Evolutionary conservation across 2,797 vertebrate species (phyloP), one percentile per base, ranked within the genome.

Genomic region (Mastacembelus armatus): DNA sequence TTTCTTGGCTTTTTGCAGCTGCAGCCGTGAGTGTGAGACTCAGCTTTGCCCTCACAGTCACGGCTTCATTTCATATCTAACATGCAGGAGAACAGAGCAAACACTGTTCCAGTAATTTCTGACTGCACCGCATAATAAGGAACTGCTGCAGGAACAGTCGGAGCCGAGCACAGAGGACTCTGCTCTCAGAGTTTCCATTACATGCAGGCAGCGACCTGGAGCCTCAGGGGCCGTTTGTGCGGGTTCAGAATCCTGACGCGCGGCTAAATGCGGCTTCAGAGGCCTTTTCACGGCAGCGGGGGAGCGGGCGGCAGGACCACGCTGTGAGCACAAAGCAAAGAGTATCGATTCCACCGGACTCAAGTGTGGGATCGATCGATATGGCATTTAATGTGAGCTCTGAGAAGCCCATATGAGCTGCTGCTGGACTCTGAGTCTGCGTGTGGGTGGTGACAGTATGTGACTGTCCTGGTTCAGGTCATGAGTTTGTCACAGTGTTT

Each of bases 361-460:
- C 55, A 15, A 78, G 76, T 38, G 70, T 48, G 62, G 32, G 72
- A 84, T 86, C 84, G 51, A 83, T 83, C 39, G 45, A 16, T 27
- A 5, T 77, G 83, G 66, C 74, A 74, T 85, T 87, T 74, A 66
- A 78, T 56, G 78, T 42, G 81, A 85, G 71, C 54, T 66, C 50
- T 15, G 69, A 57, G 72, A 77, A 72, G 58, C 69, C 39, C 7
- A 5, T 10, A 47, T 16, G 42, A 62, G 66, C 75, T 49, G 62
- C 60, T 47, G 58, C 69, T 68, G 65, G 54, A 60, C 61, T 43
- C 1, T 26, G 36, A 36, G 44, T 16, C 18, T 48, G 19, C 7
- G 4, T 48, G 12, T 30, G 1, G 7, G 38, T 10, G 14, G 39
- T 49, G 61, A 56, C 21, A 1, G 59, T 68, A 5, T 45, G 30